Conservation (phyloP, 1,140 invertebrate species). For the Cydia fagiglandana region DNA sequence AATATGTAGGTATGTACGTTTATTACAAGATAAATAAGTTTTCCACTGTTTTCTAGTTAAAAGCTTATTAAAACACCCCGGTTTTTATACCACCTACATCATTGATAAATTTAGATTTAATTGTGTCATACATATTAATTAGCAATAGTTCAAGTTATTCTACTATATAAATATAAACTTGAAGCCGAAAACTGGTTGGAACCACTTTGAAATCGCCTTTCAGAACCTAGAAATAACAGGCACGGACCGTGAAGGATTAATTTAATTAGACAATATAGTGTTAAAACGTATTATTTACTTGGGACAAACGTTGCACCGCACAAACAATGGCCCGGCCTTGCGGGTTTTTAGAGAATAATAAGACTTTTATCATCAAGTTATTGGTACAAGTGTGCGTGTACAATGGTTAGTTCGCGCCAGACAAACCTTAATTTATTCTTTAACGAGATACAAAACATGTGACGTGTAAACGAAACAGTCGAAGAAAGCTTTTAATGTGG, state of each 20-base stretch:
- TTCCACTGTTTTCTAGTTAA: no score
- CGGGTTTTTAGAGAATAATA: slow-evolving; percentile 30
- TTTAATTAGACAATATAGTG: slow-evolving; percentile 31
- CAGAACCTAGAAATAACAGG: slow-evolving; percentile 9
- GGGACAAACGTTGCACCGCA: slow-evolving; percentile 20
- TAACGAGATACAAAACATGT: slow-evolving; percentile 15
- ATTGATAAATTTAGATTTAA: no score
- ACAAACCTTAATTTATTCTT: slow-evolving; percentile 16
- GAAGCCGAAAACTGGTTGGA: neutral
- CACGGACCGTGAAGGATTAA: slow-evolving; percentile 30
- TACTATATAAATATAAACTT: neutral
- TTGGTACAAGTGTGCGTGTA: slow-evolving; percentile 19
- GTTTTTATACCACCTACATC: no score
- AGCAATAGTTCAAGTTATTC: neutral
- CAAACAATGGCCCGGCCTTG: slow-evolving; percentile 20
- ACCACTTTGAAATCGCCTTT: slow-evolving; percentile 7
- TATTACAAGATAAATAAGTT: no score
- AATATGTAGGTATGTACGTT: no score
- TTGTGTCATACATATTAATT: neutral
- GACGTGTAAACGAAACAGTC: slow-evolving; percentile 13
- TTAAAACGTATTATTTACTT: slow-evolving; percentile 19
- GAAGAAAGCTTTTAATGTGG: neutral
- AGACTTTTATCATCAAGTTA: slow-evolving; percentile 10
- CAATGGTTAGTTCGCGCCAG: slow-evolving; percentile 6
- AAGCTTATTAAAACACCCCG: no score